phyloP scores from a whole-genome alignment of 2,797 vertebrate species.

The Periophthalmus magnuspinnatus region DNA sequence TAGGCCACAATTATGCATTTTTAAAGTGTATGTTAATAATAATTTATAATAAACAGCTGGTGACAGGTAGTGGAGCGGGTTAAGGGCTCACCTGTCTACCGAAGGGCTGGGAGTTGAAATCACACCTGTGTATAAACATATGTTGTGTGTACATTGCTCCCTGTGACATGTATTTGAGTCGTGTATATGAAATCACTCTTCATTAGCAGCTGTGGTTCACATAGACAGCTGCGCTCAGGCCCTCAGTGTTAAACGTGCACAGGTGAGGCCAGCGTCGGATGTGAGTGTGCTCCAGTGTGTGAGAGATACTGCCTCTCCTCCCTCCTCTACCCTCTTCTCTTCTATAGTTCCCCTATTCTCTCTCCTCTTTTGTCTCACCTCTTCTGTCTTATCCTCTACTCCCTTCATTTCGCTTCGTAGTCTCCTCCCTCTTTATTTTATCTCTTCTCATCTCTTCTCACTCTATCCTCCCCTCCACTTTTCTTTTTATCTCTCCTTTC shows the following conservation, averaged over 20 bases:
- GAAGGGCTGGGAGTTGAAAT: not conserved
- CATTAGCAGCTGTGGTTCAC: constrained; percentile 18
- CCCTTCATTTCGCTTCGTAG: not conserved
- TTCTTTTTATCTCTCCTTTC: no score
- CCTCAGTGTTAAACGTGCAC: constrained; percentile 6
- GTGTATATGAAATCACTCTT: not conserved
- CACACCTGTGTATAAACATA: not conserved
- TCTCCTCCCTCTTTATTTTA: not conserved
- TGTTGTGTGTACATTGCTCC: not conserved
- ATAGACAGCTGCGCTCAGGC: constrained; percentile 14
- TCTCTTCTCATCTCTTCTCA: not conserved
- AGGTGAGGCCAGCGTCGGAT: not conserved
- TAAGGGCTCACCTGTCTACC: no score
- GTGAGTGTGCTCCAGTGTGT: not conserved
- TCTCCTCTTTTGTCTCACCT: not conserved
- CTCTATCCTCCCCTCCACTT: no score
- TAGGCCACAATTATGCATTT: no score
- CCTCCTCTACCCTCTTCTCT: no score
- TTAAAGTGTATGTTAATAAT: no score
- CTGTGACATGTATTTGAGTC: not conserved
- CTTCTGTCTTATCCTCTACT: not conserved
- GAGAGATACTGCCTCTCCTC: no score
- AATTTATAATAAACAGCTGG: no score
- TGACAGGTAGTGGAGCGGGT: no score
- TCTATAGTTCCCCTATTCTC: no score